phyloP scores from a whole-genome alignment of 2,113 vertebrate species.

The Galeopterus variegatus region DNA sequence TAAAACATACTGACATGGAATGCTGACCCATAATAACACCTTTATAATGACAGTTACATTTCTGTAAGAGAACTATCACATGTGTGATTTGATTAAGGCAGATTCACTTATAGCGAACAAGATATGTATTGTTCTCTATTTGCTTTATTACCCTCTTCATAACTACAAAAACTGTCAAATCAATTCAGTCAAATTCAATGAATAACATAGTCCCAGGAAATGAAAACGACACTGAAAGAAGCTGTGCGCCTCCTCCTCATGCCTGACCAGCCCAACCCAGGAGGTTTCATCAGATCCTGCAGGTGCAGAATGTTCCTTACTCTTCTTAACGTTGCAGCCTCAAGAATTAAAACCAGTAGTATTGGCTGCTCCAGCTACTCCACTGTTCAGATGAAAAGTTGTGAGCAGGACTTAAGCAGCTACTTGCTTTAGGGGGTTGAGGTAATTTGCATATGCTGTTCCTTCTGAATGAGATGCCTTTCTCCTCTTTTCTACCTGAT shows the following conservation, averaged over 20 bases:
- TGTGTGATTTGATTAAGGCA: neutral
- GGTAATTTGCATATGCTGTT: neutral
- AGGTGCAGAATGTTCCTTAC: neutral
- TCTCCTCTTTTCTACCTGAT: neutral
- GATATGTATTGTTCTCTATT: neutral
- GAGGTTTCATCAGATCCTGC: neutral
- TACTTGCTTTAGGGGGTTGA: neutral
- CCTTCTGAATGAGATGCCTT: constrained; percentile 30
- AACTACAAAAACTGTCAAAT: neutral
- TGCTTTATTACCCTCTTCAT: neutral
- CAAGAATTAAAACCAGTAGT: neutral
- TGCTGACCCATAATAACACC: neutral
- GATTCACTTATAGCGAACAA: constrained; percentile 1
- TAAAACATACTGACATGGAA: neutral
- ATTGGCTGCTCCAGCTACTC: neutral
- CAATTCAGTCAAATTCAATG: neutral
- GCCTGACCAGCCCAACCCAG: neutral
- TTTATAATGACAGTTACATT: neutral
- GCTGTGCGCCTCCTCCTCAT: neutral
- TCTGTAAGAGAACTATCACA: neutral
- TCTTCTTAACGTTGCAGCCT: neutral
- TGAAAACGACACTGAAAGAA: neutral
- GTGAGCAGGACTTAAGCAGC: neutral
- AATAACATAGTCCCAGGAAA: neutral
- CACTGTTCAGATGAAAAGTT: neutral